Base-by-base conservation (phyloP, 2,888 invertebrate species). In the Cetonia aurata region DNA sequence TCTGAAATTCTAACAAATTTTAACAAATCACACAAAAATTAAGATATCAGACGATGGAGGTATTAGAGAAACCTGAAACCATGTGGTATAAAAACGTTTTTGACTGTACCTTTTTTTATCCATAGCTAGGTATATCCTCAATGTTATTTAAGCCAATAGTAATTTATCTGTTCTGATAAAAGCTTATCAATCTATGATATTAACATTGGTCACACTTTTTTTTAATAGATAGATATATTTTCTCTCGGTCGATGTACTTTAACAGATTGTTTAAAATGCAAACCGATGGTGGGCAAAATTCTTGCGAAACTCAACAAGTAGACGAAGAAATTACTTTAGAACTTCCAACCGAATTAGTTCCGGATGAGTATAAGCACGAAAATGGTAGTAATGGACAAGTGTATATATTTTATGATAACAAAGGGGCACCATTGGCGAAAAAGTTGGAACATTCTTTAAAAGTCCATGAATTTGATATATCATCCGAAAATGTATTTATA, bases 291-390 rank as follows among this genome's bases (percentile, higher is more conserved):
- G 4, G 2, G 15, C 13, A 10, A n/a, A n/a, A n/a, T n/a, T n/a
- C 48, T 50, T 15, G 1, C 9, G 33, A 6, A 33, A 0, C 9
- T 13, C 0, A 10, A 4, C 3, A 25, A 10, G 10, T 3, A 17
- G 48, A 50, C 0, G 53, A 57, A 9, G 25, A 44, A 46, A 79
- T 82, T 55, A 74, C 73, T 13, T 66, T 82, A n/a, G 80, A 80
- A 65, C 82, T 82, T 12, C 80, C 83, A 0, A 78, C 80, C 0
- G 83, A 83, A 74, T 72, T 82, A 41, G 79, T 83, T 67, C 79
- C 82, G 0, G 83, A 83, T 68, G 83, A 82, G 73, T 83, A 81
- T 69, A 75, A 78, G 68, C 77, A 78, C 33, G 41, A 62, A 31
- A 72, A 74, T 42, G 70, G 70, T n/a, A 71, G 70, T 57, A 68